A percentile compares a stretch with the other conserved stretches of the same genome.
Conservation (phyloP, 2,113 vertebrate species). For the Zapornia atra region DNA sequence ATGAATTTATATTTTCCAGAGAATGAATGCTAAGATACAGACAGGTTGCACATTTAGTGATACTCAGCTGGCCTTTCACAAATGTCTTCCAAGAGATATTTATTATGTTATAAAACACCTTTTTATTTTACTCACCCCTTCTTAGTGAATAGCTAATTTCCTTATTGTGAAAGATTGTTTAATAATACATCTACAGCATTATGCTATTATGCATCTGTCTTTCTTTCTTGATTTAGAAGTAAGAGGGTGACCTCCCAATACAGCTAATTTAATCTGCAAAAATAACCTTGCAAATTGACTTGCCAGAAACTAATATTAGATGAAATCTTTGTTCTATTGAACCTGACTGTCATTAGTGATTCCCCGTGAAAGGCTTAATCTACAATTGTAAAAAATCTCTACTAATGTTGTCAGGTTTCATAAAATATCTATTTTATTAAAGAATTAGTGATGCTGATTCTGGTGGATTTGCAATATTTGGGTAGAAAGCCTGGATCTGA, state of each 20-base stretch:
- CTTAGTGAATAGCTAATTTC: neutral
- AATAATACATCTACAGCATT: neutral
- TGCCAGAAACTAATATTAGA: constrained; percentile 66
- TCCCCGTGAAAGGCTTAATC: constrained; percentile 48
- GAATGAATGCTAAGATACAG: neutral
- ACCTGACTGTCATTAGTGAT: constrained; percentile 69
- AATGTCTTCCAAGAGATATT: neutral
- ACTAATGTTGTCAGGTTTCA: constrained; percentile 67
- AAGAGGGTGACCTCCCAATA: constrained; percentile 70
- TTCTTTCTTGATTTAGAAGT: constrained; percentile 65
- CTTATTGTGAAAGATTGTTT: constrained; percentile 41
- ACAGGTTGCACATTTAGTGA: neutral
- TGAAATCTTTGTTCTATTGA: constrained; percentile 68
- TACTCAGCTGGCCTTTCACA: neutral
- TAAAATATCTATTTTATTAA: constrained; percentile 69
- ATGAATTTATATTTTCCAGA: neutral
- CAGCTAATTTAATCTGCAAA: constrained; percentile 73
- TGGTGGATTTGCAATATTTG: neutral
- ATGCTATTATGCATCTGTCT: constrained; percentile 57
- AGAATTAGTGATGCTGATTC: constrained; percentile 47
- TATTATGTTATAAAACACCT: neutral
- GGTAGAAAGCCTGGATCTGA: neutral
- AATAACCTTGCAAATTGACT: constrained; percentile 72
- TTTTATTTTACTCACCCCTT: neutral
- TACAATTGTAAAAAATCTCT: constrained; percentile 44